Percentiles rank a stretch among this genome's conserved stretches.
These are phyloP conservation scores for Syrphus vitripennis DNA, from an alignment of 2,888 invertebrate genomes.

Conservation along the genomic window DNA sequence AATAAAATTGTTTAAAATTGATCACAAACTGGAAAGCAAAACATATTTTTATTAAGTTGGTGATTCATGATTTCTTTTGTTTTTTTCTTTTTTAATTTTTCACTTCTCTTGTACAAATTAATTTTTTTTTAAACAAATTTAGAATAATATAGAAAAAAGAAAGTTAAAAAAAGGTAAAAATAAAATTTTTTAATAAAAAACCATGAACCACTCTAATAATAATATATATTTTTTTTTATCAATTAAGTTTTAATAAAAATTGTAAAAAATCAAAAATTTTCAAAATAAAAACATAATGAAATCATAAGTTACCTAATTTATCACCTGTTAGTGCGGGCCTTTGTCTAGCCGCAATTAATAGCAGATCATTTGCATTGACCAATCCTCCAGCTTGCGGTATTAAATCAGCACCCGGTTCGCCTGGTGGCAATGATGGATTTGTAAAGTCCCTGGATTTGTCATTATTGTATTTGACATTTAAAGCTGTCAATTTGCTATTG, in stretches of 20 bases:
- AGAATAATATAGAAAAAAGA: too few species aligned
- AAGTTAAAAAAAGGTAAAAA: constrained; percentile 10
- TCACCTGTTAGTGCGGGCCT: constrained; percentile 81
- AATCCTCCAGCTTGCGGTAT: constrained; percentile 83
- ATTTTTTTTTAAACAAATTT: too few species aligned
- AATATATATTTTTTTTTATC: too few species aligned
- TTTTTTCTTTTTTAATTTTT: too few species aligned
- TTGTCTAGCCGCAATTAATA: constrained; percentile 81
- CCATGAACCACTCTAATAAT: too few species aligned
- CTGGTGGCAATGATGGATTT: constrained; percentile 97
- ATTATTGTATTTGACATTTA: constrained; percentile 99
- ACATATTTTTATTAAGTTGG: too few species aligned
- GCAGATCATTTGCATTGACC: constrained; percentile 83
- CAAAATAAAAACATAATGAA: constrained; percentile 67
- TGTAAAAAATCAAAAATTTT: constrained; percentile 23
- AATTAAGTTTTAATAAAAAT: constrained; percentile 6
- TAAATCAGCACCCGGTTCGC: constrained; percentile 88
- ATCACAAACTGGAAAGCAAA: too few species aligned
- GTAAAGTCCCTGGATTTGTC: constrained; percentile 99
- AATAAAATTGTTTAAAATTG: constrained; percentile 25
- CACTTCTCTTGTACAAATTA: too few species aligned
- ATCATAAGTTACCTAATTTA: constrained; percentile 81
- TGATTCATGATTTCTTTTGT: too few species aligned
- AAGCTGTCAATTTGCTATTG: constrained; percentile 98
- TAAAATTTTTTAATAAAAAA: too few species aligned